Evolutionary conservation across 1,140 invertebrate genomes (phyloP).

Genomic region (Caenorhabditis brenneri): DNA sequence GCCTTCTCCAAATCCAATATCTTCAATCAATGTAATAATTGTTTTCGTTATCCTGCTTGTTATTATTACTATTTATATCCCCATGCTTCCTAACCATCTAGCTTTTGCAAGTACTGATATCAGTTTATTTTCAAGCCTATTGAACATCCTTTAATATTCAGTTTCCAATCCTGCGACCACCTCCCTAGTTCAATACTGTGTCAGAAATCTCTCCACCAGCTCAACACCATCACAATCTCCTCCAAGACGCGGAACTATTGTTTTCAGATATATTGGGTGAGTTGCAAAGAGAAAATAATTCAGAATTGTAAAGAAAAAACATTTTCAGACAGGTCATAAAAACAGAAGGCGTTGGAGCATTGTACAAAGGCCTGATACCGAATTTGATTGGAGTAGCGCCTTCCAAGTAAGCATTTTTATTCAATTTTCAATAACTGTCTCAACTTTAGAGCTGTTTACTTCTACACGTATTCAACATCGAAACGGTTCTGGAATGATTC

Average conservation of each 20-base stretch:
- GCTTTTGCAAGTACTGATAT: neutral
- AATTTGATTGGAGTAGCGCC: constrained; percentile 97
- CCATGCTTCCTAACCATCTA: neutral
- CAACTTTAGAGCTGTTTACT: constrained; percentile 87
- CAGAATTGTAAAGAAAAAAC: neutral
- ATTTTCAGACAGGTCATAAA: constrained; percentile 83
- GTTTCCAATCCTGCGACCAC: neutral
- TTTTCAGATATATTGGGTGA: constrained; percentile 1
- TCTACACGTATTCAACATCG: constrained; percentile 93
- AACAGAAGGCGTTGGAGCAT: constrained; percentile 85
- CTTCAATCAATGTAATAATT: constrained; percentile 4
- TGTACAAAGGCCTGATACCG: constrained; percentile 96
- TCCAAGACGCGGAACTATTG: neutral
- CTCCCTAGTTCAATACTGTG: constrained; percentile 21
- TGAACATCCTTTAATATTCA: neutral
- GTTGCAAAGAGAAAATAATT: neutral
- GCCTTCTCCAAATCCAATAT: constrained; percentile 5
- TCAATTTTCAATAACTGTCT: too few species aligned
- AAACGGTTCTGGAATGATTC: constrained; percentile 83
- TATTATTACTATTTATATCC: neutral
- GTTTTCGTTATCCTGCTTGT: neutral
- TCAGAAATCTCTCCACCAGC: neutral
- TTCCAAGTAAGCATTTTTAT: constrained; percentile 77
- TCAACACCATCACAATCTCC: neutral
- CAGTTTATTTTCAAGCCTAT: neutral